A percentile compares a stretch with the other conserved stretches of the same genome.
Conservation (phyloP, 2,888 invertebrate species). For the Pheosia gnoma region DNA sequence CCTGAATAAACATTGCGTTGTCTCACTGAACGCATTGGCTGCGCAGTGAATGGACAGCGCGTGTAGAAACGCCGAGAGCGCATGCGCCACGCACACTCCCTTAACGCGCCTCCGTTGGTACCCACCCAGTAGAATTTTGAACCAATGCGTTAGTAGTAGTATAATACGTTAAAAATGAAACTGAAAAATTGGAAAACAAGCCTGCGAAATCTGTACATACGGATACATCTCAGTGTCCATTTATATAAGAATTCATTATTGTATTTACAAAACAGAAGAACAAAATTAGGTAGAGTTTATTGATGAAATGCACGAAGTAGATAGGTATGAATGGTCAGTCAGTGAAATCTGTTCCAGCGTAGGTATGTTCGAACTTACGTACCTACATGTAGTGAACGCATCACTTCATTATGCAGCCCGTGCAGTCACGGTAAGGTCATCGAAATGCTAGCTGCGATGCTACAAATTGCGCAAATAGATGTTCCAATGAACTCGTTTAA, state of each 20-base stretch:
- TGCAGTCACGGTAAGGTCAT: slow-evolving; percentile 71
- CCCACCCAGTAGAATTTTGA: slow-evolving; percentile 48
- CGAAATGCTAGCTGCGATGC: slow-evolving; percentile 73
- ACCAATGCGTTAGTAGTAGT: slow-evolving; percentile 48
- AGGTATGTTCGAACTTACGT: not conserved
- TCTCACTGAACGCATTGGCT: slow-evolving; percentile 64
- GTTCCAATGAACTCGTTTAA: slow-evolving; percentile 84
- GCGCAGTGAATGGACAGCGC: slow-evolving; percentile 77
- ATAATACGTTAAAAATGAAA: slow-evolving; percentile 46
- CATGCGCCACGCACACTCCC: slow-evolving; percentile 76
- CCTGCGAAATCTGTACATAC: slow-evolving; percentile 20
- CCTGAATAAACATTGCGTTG: slow-evolving; percentile 57
- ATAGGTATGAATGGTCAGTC: slow-evolving; percentile 33
- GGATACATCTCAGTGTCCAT: not conserved
- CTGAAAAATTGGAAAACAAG: slow-evolving; percentile 51
- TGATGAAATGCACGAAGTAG: slow-evolving; percentile 27
- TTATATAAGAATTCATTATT: slow-evolving; percentile 9
- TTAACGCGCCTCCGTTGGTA: slow-evolving; percentile 43
- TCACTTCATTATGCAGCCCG: slow-evolving; percentile 37
- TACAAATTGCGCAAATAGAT: slow-evolving; percentile 83
- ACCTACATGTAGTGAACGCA: slow-evolving; percentile 19
- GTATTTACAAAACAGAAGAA: slow-evolving; percentile 15
- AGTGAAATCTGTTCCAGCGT: slow-evolving; percentile 23
- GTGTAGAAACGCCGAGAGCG: slow-evolving; percentile 66
- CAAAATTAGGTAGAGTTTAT: slow-evolving; percentile 21